Conservation (phyloP, 2,797 vertebrate species). For the Dicrostonyx torquatus region DNA sequence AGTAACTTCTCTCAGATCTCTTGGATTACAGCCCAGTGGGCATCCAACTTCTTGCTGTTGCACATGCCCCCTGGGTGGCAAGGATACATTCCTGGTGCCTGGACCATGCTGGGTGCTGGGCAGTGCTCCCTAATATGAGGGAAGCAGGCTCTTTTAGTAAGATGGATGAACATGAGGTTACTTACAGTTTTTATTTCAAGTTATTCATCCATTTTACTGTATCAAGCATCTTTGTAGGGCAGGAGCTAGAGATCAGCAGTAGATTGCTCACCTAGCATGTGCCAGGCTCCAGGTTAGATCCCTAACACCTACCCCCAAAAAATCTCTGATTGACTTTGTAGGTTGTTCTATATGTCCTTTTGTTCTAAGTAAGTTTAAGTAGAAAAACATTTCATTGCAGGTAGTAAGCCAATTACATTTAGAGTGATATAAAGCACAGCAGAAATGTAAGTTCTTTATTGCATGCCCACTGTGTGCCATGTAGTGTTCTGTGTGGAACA, state of each 20-base stretch:
- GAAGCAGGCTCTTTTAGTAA: background rate
- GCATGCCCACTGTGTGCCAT: background rate
- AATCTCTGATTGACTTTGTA: background rate
- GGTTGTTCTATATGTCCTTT: background rate
- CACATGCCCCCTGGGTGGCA: rapidly evolving
- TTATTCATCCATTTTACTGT: background rate
- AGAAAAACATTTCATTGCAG: background rate
- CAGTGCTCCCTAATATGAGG: background rate
- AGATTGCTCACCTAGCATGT: background rate
- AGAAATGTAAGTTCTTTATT: background rate
- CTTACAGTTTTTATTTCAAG: slow-evolving; percentile 19
- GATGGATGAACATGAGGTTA: background rate
- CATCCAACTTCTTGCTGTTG: too few species aligned
- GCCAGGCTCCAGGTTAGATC: background rate
- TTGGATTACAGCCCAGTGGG: background rate
- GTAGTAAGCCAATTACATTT: background rate
- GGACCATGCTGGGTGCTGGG: background rate
- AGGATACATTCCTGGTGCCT: rapidly evolving
- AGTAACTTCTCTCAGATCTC: background rate
- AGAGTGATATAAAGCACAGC: background rate
- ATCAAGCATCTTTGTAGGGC: background rate
- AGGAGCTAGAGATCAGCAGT: background rate
- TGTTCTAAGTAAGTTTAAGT: background rate
- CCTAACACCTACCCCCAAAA: background rate
- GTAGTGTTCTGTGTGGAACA: background rate